Percentiles rank a stretch among this genome's conserved stretches.
phyloP scores from a whole-genome alignment of 2,888 invertebrate species.

The Dasypogon diadema region DNA sequence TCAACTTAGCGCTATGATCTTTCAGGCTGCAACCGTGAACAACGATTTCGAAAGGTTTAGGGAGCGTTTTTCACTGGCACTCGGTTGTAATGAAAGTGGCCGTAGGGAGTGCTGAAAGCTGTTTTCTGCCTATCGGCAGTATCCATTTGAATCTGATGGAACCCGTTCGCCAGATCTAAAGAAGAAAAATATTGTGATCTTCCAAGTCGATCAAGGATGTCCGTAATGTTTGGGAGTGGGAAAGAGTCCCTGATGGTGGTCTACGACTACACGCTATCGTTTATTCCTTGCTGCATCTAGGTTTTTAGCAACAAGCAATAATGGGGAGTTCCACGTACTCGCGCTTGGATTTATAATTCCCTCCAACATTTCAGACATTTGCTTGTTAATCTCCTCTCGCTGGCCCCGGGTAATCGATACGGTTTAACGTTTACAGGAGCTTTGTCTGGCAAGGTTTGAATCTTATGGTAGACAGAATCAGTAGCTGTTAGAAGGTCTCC shows the following conservation, averaged over 20 bases:
- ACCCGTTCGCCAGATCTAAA: not conserved
- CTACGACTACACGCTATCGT: not conserved
- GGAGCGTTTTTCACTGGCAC: too few species aligned
- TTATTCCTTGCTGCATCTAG: not conserved
- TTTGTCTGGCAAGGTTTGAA: not conserved
- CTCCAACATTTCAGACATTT: not conserved
- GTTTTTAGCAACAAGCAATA: not conserved
- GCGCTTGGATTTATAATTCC: not conserved
- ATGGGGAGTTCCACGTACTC: not conserved
- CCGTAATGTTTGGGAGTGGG: not conserved
- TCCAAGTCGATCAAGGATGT: not conserved
- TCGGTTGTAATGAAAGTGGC: too few species aligned
- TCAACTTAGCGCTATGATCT: too few species aligned
- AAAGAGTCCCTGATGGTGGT: not conserved
- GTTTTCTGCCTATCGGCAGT: not conserved
- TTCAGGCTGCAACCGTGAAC: too few species aligned
- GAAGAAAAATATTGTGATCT: not conserved
- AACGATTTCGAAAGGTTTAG: not conserved
- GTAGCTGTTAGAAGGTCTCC: not conserved
- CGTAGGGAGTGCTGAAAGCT: too few species aligned
- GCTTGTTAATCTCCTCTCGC: not conserved
- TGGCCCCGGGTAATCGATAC: not conserved
- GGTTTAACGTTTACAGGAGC: not conserved
- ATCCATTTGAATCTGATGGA: not conserved
- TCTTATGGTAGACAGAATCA: not conserved